Evolutionary conservation across 2,888 invertebrate species (phyloP), one percentile per base, ranked within the genome.

Genomic region (Schizotus pectinicornis): DNA sequence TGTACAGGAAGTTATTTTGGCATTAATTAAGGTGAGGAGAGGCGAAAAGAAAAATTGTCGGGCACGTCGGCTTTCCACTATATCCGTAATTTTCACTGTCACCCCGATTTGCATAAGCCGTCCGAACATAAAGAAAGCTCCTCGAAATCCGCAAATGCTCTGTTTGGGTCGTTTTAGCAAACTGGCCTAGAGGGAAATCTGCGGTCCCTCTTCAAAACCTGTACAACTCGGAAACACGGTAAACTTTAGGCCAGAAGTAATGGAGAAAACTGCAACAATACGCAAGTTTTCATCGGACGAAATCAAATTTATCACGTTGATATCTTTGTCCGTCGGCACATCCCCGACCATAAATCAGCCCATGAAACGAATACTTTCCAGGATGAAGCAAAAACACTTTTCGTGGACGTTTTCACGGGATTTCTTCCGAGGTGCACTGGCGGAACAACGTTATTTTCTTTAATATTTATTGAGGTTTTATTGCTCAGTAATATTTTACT

Each of bases 381-480:
- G 42, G 37, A 52, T 43, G 36, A 13, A 8, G 45, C 42, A 52
- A 53, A 46, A 46, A 45, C 46, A 31, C 53, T 53, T 53, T 45
- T 43, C 32, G 53, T 46, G 53, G 45, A 46, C 37, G 45, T 54
- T 47, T 41, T 46, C 38, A 12, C 53, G 30, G 13, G 22, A 22
- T 12, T 43, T 35, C 36, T 36, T 35, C 30, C 22, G 12, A 12
- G n/a, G n/a, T 11, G 14, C 37, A 31, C 33, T 42, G 52, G 57
- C 52, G 52, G 34, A 39, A 31, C 8, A 9, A 47, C n/a, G n/a
- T n/a, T 7, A 39, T 34, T 35, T 39, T 48, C 41, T 39, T 56
- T 56, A 49, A 45, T 57, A 52, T 57, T 57, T 57, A 57, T 52
- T 34, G 49, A 33, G 37, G 31, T 48, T 58, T 53, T 47, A 47